Evolutionary conservation across 1,140 invertebrate species (phyloP), one percentile per base, ranked within the genome.

Genomic region (Calycopis cecrops): DNA sequence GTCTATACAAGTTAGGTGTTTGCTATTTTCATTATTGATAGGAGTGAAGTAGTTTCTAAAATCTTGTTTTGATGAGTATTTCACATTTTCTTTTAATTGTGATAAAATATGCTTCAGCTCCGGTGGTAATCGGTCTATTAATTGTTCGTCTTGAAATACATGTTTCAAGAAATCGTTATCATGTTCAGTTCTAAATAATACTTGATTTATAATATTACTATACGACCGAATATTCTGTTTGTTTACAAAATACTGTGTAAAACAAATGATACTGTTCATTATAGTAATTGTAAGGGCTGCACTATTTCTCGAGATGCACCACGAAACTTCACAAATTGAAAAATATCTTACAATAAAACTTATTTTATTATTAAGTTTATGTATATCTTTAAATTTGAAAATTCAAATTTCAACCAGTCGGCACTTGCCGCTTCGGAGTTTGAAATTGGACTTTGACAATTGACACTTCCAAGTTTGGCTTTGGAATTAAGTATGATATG

Each of bases 201-300:
- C 76, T 34, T 54, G 59, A 65, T 76, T 76, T 12, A 83, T 18
- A 58, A 82, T 59, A 67, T 83, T 83, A 51, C 47, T 60, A 50
- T 73, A 76, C 9, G 81, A 79, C 50, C 81, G 63, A 17, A 82
- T 61, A 62, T 86, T 82, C 68, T 82, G 76, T 63, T 86, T 86
- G 60, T 80, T 80, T 11, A 76, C 62, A 69, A 86, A 86, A 52
- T 71, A 62, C 56, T 76, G 58, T 0, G 79, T 71, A 55, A 79
- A 70, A 67, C 74, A 85, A 59, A 78, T 57, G 0, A 69, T 59
- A n/a, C 18, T 55, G 51, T 65, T 62, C 70, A 78, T 79, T 14
- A 8, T 16, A n/a, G 21, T 28, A 28, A 28, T 28, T 28, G 21
- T 28, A 28, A 28, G 6, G 2, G 6, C 21, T 28, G 2, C n/a